Base-by-base conservation (phyloP, 2,888 invertebrate genomes). In the Plutella xylostella region DNA sequence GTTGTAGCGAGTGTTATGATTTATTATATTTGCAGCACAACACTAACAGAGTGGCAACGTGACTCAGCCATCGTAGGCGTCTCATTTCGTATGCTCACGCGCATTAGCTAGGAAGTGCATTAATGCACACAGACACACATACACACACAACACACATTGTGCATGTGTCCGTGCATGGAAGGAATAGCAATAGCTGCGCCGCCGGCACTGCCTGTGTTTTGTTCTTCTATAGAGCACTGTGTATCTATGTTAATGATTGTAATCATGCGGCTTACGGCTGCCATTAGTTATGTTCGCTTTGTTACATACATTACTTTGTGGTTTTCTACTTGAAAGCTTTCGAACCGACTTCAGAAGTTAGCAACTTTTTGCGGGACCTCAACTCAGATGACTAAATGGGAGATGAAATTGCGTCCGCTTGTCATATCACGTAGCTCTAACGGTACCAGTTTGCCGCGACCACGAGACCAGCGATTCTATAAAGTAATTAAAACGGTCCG, bases 401-500 rank as follows among this genome's bases (percentile, higher is more conserved):
- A n/a, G n/a, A n/a, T n/a, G n/a, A n/a, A n/a, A n/a, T n/a, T n/a
- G 50, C 55, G 63, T 64, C 62, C 61, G 64, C 62, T 61, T 63
- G 60, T 65, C 65, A 71, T 68, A 72, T 79, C 74, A 75, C 77
- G 78, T 77, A 78, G 74, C 63, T 60, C 64, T 68, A 82, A 74
- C 82, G 73, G 80, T 77, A 70, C 5, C 55, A 67, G 58, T 65
- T 72, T 71, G 72, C 73, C 72, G 70, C 69, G 63, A 63, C 63
- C 63, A 67, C 71, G 68, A 68, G 71, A 70, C 22, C 9, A 41
- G 18, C 30, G 15, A 34, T 33, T 7, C 76, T 71, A 69, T 72
- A 68, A 73, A 72, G 75, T 74, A 77, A 82, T 82, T 80, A 80
- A 80, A 82, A 80, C 80, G 80, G 79, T 72, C 56, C 64, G 60